A percentile compares a stretch with the other conserved stretches of the same genome.
Conservation (phyloP, 2,113 vertebrate genomes). For the Megaceryle torquata region DNA sequence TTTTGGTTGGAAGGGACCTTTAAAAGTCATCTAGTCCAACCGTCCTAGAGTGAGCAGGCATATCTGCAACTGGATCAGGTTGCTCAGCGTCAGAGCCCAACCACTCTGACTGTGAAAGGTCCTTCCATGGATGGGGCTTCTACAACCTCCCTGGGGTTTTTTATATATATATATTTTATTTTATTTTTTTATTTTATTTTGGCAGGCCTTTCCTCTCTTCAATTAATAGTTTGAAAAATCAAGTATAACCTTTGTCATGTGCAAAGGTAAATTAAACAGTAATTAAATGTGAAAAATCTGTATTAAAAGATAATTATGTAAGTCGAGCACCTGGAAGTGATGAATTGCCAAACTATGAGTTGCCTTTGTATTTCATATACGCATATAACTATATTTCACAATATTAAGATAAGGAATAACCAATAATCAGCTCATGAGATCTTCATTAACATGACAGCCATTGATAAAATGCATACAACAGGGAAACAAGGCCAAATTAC, state of each 20-base stretch:
- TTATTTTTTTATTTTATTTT: not conserved
- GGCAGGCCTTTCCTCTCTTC: not conserved
- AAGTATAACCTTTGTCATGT: not conserved
- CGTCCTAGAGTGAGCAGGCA: not conserved
- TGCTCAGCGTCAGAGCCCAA: not conserved
- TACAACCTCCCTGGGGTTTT: not conserved
- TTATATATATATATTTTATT: too few species aligned
- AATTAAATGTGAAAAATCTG: not conserved
- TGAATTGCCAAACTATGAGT: not conserved
- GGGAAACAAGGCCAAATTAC: not conserved
- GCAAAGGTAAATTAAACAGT: not conserved
- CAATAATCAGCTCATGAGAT: not conserved
- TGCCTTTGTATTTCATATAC: not conserved
- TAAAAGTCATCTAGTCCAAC: not conserved
- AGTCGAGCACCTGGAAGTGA: not conserved
- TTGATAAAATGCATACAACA: not conserved
- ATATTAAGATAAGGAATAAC: not conserved
- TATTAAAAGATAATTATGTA: not conserved
- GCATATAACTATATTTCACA: not conserved
- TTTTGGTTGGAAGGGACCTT: not conserved
- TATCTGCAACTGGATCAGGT: not conserved
- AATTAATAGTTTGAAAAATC: not conserved
- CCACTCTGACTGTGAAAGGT: too few species aligned
- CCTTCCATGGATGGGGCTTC: not conserved
- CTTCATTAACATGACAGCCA: not conserved